Conservation (phyloP, 2,113 vertebrate genomes). For the Aegithalos caudatus region DNA sequence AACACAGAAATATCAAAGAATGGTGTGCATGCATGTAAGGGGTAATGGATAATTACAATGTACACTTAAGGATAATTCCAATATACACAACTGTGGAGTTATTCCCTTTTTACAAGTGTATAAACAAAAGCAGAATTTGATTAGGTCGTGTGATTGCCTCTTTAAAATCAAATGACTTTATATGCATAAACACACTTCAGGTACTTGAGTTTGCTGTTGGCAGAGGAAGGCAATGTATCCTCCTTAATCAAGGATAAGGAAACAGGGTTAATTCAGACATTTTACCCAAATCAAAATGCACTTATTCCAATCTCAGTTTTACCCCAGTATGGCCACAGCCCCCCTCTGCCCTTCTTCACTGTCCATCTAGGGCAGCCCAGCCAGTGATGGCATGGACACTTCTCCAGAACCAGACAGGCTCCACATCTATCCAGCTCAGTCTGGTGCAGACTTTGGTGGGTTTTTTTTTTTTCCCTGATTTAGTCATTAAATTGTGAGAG, state of each 20-base stretch:
- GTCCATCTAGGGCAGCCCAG: background rate
- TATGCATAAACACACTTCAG: background rate
- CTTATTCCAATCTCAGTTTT: background rate
- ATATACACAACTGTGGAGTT: background rate
- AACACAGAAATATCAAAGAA: background rate
- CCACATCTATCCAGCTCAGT: background rate
- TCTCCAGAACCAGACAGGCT: background rate
- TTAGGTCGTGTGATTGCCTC: background rate
- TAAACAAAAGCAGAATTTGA: conserved; percentile 26
- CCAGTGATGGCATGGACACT: background rate
- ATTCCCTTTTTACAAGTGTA: background rate
- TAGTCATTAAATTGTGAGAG: background rate
- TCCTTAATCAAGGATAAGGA: background rate
- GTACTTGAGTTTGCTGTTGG: background rate
- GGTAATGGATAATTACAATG: background rate
- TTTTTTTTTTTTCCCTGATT: background rate
- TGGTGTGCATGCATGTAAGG: background rate
- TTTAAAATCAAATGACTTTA: background rate
- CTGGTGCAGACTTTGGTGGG: background rate
- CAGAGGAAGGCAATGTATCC: background rate
- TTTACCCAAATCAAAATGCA: background rate
- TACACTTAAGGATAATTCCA: background rate
- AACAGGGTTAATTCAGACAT: background rate
- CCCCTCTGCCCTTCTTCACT: background rate
- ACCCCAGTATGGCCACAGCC: background rate